Evolutionary conservation across 1,140 invertebrate species (phyloP).

Genomic region (Thalassaphorura encarpata): DNA sequence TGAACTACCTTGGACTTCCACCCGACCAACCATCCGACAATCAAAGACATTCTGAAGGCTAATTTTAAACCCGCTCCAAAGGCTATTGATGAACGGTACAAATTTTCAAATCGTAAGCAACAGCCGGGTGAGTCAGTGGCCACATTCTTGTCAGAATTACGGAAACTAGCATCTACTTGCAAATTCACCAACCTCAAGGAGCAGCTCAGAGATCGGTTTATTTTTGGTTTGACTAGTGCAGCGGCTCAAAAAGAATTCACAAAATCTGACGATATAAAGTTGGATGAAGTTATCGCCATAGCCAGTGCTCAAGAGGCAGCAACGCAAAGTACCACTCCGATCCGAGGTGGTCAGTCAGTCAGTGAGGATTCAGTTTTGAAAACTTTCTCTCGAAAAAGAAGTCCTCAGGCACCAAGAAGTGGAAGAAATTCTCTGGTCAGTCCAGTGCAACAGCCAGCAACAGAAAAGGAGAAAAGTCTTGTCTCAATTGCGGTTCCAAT

Average conservation of each 20-base stretch:
- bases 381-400: background rate
- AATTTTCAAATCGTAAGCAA: constrained; percentile 19
- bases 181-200: constrained; percentile 19
- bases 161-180: constrained; percentile 18
- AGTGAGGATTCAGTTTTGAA: background rate
- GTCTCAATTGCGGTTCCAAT: constrained; percentile 10
- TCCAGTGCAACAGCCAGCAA: background rate
- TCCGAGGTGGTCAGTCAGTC: background rate
- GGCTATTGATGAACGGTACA: constrained; percentile 18
- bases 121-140: constrained; percentile 17
- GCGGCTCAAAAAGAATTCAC: constrained; percentile 6
- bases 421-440: background rate
- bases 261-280: background rate
- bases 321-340: background rate
- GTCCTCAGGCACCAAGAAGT: background rate
- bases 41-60: background rate
- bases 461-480: background rate
- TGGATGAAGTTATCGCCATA: background rate
- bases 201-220: constrained; percentile 19
- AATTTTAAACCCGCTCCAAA: constrained; percentile 17
- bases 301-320: constrained; percentile 9
- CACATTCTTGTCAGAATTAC: constrained; percentile 18
- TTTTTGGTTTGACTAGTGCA: constrained; percentile 15
- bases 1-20: background rate
- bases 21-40: background rate